Evolutionary conservation across 2,113 vertebrate genomes (phyloP), one percentile per base, ranked within the genome.

Genomic region (Daphoenositta chrysoptera): DNA sequence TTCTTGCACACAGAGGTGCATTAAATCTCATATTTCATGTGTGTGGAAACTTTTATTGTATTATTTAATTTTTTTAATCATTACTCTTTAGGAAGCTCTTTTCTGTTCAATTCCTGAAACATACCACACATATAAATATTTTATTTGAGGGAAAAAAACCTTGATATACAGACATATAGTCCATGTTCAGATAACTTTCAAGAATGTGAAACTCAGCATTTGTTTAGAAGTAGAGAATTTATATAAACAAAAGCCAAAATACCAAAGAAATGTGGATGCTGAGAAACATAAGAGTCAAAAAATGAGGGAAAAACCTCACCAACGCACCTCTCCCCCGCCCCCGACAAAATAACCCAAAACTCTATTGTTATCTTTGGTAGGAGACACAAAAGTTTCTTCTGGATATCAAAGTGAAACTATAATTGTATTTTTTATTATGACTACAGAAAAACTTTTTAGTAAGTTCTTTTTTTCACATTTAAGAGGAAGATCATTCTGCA

Each of bases 171-270:
- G 92, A 91, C 11, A 68, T 78, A 33, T 54, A 80, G 42, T 65
- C 88, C 81, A n/a, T 35, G n/a, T 96, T 94, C 68, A 84, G 76
- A 50, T 84, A 96, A 92, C 72, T 85, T 79, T 48, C 51, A 68
- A 73, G 45, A 73, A 18, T 90, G 26, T 73, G 71, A 92, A 82
- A 82, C 54, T 45, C 2, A 1, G 39, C 24, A 42, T 63, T 90
- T 72, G 40, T 72, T 93, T 95, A 87, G 24, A 78, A 35, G 35
- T 69, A 79, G 30, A 44, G 1, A 86, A 71, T 31, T 63, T 35
- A 40, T 21, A 53, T 40, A 33, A 95, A 89, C 21, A 20, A 87
- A 75, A 88, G 37, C 11, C 39, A 93, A 84, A 70, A 83, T 50
- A 63, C 15, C 5, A 70, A 90, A 95, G 9, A 88, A 53, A 87